Evolutionary conservation across 2,888 invertebrate genomes (phyloP), one percentile per base, ranked within the genome.

Genomic region (Melanotus villosus): DNA sequence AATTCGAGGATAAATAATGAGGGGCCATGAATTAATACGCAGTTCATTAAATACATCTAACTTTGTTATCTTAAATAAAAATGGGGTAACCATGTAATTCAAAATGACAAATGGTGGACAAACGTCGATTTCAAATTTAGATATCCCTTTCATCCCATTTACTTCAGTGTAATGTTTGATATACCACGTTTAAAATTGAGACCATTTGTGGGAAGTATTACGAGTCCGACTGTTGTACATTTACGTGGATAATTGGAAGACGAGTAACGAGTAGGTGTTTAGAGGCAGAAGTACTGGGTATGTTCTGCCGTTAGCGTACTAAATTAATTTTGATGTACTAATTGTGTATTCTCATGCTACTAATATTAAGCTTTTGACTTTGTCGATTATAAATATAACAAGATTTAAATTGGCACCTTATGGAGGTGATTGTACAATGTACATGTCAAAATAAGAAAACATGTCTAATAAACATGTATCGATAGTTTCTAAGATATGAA

Each of bases 101-200:
- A 38, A 38, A 38, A 38, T 38, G 38, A 38, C 38, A 38, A 38
- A 38, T 14, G 38, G 38, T 12, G 12, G 12, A 26, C 38, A 38
- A 38, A 38, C 12, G 5, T 38, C 38, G 38, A 38, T 38, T 38
- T 38, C 12, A 38, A 38, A 38, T 38, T 38, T 38, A 38, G 38
- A 38, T 38, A 38, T 38, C 38, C 12, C 10, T 38, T 38, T 38
- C 38, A 38, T 12, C 38, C 38, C 38, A 12, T 6, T 38, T 38
- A 38, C 38, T 14, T 38, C 14, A 38, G 32, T 38, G 16, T 38
- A 38, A 14, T 38, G 38, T 14, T 38, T 38, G 38, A 38, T 38
- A 38, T 14, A 38, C 38, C 14, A 38, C 38, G 5, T 38, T 6
- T 2, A 38, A 1, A 14, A 14, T 3, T 12, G 14, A 3, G 26